These are phyloP conservation scores for Ornithorhynchus anatinus DNA, from an alignment of 2,113 vertebrate species.

Conservation along the genomic window DNA sequence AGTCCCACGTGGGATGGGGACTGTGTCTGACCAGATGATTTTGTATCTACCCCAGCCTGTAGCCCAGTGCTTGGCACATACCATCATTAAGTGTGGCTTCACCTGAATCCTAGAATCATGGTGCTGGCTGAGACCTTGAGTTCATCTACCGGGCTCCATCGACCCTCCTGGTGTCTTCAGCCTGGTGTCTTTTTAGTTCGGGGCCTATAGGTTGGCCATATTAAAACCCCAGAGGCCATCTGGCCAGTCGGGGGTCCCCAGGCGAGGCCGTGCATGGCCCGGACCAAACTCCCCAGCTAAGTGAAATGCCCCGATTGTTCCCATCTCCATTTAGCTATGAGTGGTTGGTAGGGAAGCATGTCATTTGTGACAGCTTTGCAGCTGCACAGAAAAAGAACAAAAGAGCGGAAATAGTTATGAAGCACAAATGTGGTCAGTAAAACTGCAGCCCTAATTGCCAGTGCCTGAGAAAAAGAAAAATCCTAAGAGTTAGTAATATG, in stretches of 20 bases:
- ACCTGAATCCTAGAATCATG: no score
- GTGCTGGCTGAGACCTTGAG: no score
- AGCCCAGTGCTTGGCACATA: no score
- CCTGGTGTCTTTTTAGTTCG: no score
- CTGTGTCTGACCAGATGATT: no score
- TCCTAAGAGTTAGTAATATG: not conserved
- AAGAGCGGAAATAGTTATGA: slow-evolving; percentile 45
- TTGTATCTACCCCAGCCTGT: no score
- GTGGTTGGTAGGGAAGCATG: slow-evolving; percentile 12
- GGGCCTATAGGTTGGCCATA: no score
- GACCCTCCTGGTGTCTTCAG: no score
- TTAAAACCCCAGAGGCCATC: not conserved
- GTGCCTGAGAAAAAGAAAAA: slow-evolving; percentile 17
- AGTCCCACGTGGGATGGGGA: no score
- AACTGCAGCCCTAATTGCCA: slow-evolving; percentile 36
- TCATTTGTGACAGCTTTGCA: slow-evolving; percentile 33
- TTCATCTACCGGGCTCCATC: no score
- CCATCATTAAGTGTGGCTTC: no score
- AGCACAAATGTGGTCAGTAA: slow-evolving; percentile 45
- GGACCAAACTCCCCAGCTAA: not conserved
- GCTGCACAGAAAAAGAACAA: slow-evolving; percentile 27
- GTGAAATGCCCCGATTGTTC: not conserved
- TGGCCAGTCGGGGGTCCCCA: accelerated
- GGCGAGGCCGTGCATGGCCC: not conserved
- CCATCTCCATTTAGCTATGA: slow-evolving; percentile 38